Percentiles rank a stretch among this genome's conserved stretches.
phyloP scores from a whole-genome alignment of 2,888 invertebrate species.

The Heterodera filipjevi region DNA sequence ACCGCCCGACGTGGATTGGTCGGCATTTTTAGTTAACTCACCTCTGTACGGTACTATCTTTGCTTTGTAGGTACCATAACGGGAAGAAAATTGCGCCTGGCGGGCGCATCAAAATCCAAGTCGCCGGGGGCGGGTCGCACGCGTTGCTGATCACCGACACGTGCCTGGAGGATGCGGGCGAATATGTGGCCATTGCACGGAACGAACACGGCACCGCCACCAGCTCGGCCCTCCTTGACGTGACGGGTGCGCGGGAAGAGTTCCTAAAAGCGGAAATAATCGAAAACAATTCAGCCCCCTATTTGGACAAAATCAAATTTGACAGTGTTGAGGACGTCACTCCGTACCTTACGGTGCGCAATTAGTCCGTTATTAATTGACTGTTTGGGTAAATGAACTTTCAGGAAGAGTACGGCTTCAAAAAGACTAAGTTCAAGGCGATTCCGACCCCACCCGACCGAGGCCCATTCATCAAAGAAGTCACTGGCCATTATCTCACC shows the following conservation, averaged over 20 bases:
- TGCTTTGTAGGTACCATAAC: slow-evolving; percentile 65
- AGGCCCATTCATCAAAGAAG: slow-evolving; percentile 86
- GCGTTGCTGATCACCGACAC: slow-evolving; percentile 63
- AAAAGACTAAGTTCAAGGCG: slow-evolving; percentile 58
- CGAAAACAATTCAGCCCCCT: slow-evolving; percentile 44
- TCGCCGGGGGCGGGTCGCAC: slow-evolving; percentile 63
- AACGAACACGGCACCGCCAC: slow-evolving; percentile 61
- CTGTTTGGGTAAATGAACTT: neutral
- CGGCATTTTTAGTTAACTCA: slow-evolving; percentile 36
- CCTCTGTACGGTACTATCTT: too few species aligned
- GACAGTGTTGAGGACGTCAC: slow-evolving; percentile 61
- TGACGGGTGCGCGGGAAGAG: slow-evolving; percentile 47
- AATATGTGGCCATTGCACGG: slow-evolving; percentile 63
- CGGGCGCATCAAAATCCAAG: slow-evolving; percentile 67
- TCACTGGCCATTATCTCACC: slow-evolving; percentile 85
- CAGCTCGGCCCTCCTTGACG: slow-evolving; percentile 62
- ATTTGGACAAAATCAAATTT: slow-evolving; percentile 64
- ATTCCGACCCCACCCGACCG: slow-evolving; percentile 83
- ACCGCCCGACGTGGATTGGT: slow-evolving; percentile 60
- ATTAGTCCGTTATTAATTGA: neutral
- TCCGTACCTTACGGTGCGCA: slow-evolving; percentile 56
- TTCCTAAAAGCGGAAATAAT: neutral
- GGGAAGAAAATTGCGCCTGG: slow-evolving; percentile 67
- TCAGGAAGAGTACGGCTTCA: slow-evolving; percentile 64
- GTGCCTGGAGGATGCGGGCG: slow-evolving; percentile 61